Evolutionary conservation across 2,113 vertebrate species (phyloP).

Genomic region (Urocolius indicus): DNA sequence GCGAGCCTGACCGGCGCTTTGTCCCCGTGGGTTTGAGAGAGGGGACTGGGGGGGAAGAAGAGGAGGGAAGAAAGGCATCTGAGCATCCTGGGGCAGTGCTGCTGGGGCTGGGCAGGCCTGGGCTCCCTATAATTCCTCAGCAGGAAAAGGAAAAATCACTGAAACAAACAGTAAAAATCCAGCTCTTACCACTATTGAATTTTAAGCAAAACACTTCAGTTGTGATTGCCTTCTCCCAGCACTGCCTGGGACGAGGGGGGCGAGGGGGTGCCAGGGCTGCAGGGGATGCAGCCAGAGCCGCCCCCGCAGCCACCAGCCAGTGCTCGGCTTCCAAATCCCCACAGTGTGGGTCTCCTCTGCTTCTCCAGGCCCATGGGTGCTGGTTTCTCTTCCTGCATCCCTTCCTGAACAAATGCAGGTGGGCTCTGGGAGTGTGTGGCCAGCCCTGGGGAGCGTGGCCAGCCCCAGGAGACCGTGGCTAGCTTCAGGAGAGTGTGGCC

Average conservation of each 20-base stretch:
- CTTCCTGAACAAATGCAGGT: not conserved
- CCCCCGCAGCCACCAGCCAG: not conserved
- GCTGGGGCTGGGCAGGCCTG: not conserved
- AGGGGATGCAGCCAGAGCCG: rapidly evolving
- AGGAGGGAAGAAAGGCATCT: not conserved
- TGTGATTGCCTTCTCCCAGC: not conserved
- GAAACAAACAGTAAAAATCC: not conserved
- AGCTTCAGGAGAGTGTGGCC: too few species aligned
- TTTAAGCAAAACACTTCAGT: not conserved
- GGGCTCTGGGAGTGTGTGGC: not conserved
- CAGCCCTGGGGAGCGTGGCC: not conserved
- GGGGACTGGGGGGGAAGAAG: not conserved
- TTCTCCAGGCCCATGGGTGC: not conserved
- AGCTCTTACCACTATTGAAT: conserved; percentile 19
- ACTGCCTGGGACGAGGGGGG: not conserved
- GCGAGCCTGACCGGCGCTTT: not conserved
- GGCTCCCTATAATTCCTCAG: conserved; percentile 5
- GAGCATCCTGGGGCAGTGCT: not conserved
- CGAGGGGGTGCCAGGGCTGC: rapidly evolving
- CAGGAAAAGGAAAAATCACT: not conserved
- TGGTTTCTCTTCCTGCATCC: not conserved
- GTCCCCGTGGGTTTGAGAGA: not conserved
- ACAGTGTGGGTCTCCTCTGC: not conserved
- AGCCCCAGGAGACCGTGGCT: not conserved
- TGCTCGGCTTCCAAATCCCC: not conserved